A percentile compares a stretch with the other conserved stretches of the same genome.
Conservation (phyloP, 2,888 invertebrate species). For the Oxystoma pomonae region DNA sequence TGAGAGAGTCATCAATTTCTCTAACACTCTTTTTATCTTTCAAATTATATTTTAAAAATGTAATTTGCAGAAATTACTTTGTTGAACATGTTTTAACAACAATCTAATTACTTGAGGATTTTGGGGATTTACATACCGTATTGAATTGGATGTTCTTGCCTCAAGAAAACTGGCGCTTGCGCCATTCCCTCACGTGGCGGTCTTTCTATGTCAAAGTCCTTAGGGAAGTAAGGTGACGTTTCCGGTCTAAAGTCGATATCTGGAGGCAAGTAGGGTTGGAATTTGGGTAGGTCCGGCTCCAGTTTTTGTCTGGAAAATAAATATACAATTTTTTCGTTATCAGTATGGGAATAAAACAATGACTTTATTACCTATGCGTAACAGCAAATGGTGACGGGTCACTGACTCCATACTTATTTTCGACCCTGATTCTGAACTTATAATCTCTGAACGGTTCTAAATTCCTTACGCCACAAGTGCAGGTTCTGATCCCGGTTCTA, state of each 20-base stretch:
- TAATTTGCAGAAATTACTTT: no score
- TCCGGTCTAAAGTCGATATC: slow-evolving; percentile 82
- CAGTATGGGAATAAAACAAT: not conserved
- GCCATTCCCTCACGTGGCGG: slow-evolving; percentile 82
- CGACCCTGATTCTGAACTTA: slow-evolving; percentile 91
- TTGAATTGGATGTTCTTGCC: slow-evolving; percentile 80
- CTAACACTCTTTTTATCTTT: no score
- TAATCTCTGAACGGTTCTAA: slow-evolving; percentile 92
- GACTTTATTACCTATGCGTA: slow-evolving; percentile 57
- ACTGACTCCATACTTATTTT: slow-evolving; percentile 94
- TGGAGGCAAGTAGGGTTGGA: slow-evolving; percentile 73
- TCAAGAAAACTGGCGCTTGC: slow-evolving; percentile 81
- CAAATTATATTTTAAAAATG: no score
- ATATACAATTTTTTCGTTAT: not conserved
- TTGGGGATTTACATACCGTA: no score
- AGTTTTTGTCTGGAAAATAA: slow-evolving; percentile 58
- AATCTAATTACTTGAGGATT: no score
- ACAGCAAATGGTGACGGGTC: slow-evolving; percentile 91
- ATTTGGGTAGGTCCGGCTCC: slow-evolving; percentile 74
- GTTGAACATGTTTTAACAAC: no score
- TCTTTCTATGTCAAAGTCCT: slow-evolving; percentile 85
- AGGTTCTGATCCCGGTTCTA: slow-evolving; percentile 79
- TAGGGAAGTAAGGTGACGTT: slow-evolving; percentile 83
- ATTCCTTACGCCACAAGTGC: slow-evolving; percentile 84
- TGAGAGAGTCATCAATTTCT: no score